Evolutionary conservation across 2,113 vertebrate species (phyloP).

Genomic region (Vanacampus margaritifer): DNA sequence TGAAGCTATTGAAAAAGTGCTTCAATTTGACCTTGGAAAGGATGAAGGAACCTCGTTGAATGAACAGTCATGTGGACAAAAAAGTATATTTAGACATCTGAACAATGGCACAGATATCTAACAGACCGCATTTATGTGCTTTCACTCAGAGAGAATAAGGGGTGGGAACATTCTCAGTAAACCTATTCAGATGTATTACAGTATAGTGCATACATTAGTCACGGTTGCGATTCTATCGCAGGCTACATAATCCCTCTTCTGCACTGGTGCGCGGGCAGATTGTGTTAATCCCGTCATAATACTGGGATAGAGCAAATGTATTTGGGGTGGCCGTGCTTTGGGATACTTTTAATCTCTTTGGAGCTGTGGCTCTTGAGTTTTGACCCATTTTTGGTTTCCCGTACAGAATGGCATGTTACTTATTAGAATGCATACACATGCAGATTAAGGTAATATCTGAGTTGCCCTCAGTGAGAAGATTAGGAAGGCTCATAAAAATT

Average conservation of each 20-base stretch:
- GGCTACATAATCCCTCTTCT: conserved; percentile 11
- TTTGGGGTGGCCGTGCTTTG: conserved; percentile 47
- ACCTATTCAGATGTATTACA: conserved; percentile 21
- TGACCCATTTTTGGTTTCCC: conserved; percentile 47
- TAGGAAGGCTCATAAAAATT: neutral
- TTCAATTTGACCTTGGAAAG: neutral
- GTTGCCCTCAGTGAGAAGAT: conserved; percentile 17
- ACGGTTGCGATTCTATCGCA: conserved; percentile 12
- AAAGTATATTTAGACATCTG: neutral
- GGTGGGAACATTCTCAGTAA: conserved; percentile 9
- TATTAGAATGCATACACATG: conserved; percentile 36
- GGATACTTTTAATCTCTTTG: conserved; percentile 60
- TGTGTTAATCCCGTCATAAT: conserved; percentile 65
- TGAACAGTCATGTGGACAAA: neutral
- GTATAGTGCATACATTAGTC: conserved; percentile 21
- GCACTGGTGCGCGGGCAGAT: conserved; percentile 35
- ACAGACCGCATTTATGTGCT: conserved; percentile 5
- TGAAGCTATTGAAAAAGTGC: neutral
- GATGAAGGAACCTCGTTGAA: neutral
- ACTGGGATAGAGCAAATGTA: conserved; percentile 54
- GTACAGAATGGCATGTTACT: conserved; percentile 23
- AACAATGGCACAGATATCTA: conserved; percentile 22
- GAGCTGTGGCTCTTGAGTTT: conserved; percentile 47
- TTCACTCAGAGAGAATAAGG: conserved; percentile 10
- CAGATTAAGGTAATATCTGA: conserved; percentile 29